phyloP scores from a whole-genome alignment of 2,797 vertebrate genomes.

The Pangasius djambal region DNA sequence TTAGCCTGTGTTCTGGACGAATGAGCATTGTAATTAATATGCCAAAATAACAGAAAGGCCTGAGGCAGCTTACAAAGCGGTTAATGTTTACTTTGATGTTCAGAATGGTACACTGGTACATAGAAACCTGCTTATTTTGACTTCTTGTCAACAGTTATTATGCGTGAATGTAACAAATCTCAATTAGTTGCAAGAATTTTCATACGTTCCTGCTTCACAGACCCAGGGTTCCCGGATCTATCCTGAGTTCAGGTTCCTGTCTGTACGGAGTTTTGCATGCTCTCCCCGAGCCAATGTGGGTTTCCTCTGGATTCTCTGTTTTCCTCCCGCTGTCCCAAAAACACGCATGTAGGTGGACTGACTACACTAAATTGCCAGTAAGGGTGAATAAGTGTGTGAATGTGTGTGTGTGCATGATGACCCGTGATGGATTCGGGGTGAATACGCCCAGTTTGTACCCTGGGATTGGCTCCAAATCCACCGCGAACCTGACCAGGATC shows the following conservation, averaged over 20 bases:
- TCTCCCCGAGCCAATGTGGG: not conserved
- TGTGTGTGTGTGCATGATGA: not conserved
- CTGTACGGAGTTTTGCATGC: not conserved
- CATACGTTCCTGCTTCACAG: not conserved
- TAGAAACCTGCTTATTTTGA: not conserved
- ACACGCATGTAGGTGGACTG: not conserved
- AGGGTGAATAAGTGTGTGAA: not conserved
- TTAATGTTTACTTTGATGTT: slow-evolving; percentile 21
- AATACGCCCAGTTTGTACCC: not conserved
- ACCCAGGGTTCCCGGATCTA: not conserved
- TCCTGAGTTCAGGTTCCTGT: not conserved
- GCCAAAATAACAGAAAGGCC: not conserved
- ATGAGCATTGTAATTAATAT: slow-evolving; percentile 5
- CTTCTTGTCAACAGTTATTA: not conserved
- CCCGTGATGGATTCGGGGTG: not conserved
- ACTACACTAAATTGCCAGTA: not conserved
- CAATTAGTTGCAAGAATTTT: not conserved
- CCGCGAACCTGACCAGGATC: not conserved
- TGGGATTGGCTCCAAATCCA: not conserved
- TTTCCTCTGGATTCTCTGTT: not conserved
- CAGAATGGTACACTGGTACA: not conserved
- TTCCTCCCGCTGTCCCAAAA: not conserved
- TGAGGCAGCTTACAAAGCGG: not conserved
- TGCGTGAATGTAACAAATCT: not conserved
- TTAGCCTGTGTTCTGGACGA: slow-evolving; percentile 6